Conservation (phyloP, 2,797 vertebrate species). For the Taeniopygia guttata region DNA sequence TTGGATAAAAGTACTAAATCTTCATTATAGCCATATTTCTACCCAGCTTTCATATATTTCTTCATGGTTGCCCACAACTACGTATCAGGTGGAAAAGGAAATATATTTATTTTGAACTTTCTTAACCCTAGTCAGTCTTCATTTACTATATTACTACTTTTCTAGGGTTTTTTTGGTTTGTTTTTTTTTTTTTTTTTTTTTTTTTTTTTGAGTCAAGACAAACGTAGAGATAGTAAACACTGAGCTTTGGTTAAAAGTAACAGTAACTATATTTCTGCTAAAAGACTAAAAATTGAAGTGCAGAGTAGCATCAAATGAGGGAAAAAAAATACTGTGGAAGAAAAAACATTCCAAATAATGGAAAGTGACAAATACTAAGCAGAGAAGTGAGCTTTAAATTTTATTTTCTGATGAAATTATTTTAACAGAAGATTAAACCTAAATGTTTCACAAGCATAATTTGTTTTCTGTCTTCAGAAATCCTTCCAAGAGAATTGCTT, state of each 20-base stretch:
- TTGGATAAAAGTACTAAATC: not conserved
- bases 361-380: not conserved
- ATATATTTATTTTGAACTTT: not conserved
- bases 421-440: not conserved
- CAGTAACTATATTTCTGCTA: not conserved
- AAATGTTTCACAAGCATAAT: not conserved
- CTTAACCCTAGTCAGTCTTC: not conserved
- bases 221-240: not conserved
- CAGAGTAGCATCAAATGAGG: not conserved
- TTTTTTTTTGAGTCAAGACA: not conserved
- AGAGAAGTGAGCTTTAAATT: not conserved
- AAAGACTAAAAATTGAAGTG: not conserved
- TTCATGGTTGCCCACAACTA: not conserved
- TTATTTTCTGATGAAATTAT: not conserved
- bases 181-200: not conserved
- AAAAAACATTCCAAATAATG: not conserved
- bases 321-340: not conserved
- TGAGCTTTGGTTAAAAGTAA: not conserved
- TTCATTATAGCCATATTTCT: not conserved
- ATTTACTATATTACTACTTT: not conserved
- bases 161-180: too few species aligned
- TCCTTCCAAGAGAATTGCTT: not conserved
- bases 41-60: not conserved
- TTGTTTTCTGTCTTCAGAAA: not conserved
- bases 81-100: not conserved